phyloP scores from a whole-genome alignment of 2,113 vertebrate species.

The Antechinus flavipes region DNA sequence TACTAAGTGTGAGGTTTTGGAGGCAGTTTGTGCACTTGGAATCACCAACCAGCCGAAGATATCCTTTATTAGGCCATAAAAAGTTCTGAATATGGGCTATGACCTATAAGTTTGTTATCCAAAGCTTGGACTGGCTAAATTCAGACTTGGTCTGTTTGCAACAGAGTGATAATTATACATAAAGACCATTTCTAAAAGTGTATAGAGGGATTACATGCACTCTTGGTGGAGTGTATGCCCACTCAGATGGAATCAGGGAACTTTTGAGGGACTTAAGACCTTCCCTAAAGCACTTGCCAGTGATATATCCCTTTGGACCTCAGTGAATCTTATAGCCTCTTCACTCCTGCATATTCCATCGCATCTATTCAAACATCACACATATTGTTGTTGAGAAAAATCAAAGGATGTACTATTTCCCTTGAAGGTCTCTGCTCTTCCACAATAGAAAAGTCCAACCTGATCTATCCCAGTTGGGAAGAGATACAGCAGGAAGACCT shows the following conservation, averaged over 20 bases:
- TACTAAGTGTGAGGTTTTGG: background rate
- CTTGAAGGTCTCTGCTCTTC: slow-evolving; percentile 35
- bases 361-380: slow-evolving; percentile 36
- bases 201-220: background rate
- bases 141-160: background rate
- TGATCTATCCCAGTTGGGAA: slow-evolving; percentile 60
- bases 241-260: background rate
- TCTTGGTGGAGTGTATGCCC: background rate
- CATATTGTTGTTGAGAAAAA: slow-evolving; percentile 56
- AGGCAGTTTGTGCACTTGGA: background rate
- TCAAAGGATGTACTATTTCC: slow-evolving; percentile 40
- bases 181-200: background rate
- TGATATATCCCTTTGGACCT: background rate
- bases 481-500: slow-evolving; percentile 54
- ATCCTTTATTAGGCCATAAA: background rate
- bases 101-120: background rate
- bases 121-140: background rate
- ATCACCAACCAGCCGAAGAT: background rate
- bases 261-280: background rate
- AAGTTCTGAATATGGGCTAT: background rate
- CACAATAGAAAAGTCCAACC: slow-evolving; percentile 42
- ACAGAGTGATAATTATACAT: background rate
- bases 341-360: slow-evolving; percentile 29
- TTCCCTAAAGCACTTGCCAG: background rate
- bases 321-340: slow-evolving; percentile 19